phyloP scores from a whole-genome alignment of 2,797 vertebrate species.

The Fistularia tabacaria region DNA sequence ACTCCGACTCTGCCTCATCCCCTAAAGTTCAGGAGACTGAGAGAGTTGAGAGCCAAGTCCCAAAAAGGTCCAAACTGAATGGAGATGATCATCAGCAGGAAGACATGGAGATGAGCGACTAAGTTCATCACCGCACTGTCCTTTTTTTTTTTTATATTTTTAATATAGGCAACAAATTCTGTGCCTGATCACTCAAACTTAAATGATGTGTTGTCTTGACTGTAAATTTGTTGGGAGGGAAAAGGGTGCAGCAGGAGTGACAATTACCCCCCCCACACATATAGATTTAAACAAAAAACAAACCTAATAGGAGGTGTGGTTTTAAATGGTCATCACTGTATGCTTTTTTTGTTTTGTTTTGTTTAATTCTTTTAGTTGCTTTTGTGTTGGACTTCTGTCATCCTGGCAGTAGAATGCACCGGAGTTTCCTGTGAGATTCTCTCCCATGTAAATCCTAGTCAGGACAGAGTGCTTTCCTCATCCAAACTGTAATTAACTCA shows the following conservation, averaged over 20 bases:
- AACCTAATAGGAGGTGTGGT: constrained; percentile 38
- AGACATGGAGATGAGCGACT: constrained; percentile 99
- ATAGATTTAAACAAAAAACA: constrained; percentile 10
- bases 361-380: constrained; percentile 28
- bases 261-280: no score
- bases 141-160: constrained; percentile 73
- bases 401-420: constrained; percentile 39
- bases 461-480: constrained; percentile 24
- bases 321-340: constrained; percentile 63
- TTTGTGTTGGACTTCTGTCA: constrained; percentile 28
- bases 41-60: constrained; percentile 64
- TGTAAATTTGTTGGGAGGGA: constrained; percentile 37
- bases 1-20: constrained; percentile 74
- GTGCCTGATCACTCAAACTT: constrained; percentile 52
- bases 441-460: constrained; percentile 41
- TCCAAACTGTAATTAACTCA: no score
- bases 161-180: constrained; percentile 48
- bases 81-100: constrained; percentile 95
- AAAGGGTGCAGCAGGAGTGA: constrained; percentile 6
- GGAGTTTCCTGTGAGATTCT: constrained; percentile 21
- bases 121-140: constrained; percentile 41
- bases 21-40: constrained; percentile 75
- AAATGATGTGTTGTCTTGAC: constrained; percentile 57
- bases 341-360: neutral
- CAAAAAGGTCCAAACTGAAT: constrained; percentile 88